Evolutionary conservation across 2,797 vertebrate species (phyloP).

Genomic region (Crenichthys baileyi): DNA sequence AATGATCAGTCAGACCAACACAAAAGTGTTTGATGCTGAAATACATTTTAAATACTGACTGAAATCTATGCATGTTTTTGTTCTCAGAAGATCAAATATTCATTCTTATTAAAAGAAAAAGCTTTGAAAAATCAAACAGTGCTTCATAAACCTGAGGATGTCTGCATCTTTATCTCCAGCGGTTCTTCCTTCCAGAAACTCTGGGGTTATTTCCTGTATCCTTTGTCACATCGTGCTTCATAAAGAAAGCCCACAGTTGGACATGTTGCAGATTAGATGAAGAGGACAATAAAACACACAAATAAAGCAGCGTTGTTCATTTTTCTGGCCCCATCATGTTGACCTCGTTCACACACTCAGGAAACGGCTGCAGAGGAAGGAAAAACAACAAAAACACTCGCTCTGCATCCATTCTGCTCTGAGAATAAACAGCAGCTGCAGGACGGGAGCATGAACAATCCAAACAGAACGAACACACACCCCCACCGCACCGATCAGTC

Average conservation of each 20-base stretch:
- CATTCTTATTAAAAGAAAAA: background rate
- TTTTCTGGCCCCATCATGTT: background rate
- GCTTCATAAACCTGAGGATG: background rate
- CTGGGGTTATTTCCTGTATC: background rate
- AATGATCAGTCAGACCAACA: too few relatives aligned
- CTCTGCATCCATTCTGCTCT: conserved; percentile 44
- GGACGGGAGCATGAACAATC: conserved; percentile 20
- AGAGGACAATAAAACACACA: background rate
- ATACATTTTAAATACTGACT: too few relatives aligned
- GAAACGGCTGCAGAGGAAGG: conserved; percentile 71
- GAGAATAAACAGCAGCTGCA: background rate
- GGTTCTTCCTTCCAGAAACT: background rate
- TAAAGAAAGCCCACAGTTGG: background rate
- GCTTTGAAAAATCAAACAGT: background rate
- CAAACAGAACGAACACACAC: background rate
- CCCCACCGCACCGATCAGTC: background rate
- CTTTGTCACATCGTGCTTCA: background rate
- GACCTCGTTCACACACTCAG: conserved; percentile 22
- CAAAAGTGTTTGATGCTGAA: too few relatives aligned
- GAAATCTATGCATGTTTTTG: too few relatives aligned
- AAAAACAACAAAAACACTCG: conserved; percentile 53
- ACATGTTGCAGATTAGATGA: background rate
- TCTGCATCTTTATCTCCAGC: background rate
- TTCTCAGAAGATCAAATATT: too few relatives aligned
- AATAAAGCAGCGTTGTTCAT: background rate